Evolutionary conservation across 2,888 invertebrate species (phyloP).

Genomic region (Tenthredo amoena): DNA sequence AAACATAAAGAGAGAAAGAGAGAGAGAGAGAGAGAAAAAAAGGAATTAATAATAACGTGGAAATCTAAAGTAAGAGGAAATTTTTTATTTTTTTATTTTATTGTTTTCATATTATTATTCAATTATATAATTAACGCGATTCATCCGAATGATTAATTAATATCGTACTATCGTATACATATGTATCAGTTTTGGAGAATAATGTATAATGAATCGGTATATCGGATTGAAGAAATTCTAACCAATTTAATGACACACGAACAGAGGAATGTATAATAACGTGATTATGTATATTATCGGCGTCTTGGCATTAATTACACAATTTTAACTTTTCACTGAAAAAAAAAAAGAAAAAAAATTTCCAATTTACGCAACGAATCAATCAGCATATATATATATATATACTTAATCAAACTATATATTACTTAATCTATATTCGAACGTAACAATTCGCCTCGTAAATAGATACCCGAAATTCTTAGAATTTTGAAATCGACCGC

Average conservation of each 20-base stretch:
- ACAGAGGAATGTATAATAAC: neutral
- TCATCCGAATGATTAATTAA: too few relatives aligned
- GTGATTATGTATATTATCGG: neutral
- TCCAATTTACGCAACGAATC: neutral
- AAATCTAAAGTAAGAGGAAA: too few relatives aligned
- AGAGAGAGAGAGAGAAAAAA: too few relatives aligned
- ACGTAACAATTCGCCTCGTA: neutral
- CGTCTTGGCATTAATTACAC: neutral
- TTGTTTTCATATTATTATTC: too few relatives aligned
- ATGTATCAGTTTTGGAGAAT: too few relatives aligned
- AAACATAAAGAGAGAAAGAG: too few relatives aligned
- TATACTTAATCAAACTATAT: neutral
- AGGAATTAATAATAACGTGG: too few relatives aligned
- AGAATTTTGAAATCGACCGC: neutral
- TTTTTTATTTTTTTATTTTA: too few relatives aligned
- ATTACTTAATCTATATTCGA: neutral
- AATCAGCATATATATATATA: neutral
- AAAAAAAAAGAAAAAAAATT: neutral
- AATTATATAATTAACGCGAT: too few relatives aligned
- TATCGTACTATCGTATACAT: too few relatives aligned
- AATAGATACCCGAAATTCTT: neutral
- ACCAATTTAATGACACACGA: neutral
- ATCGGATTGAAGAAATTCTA: neutral
- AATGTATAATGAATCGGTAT: too few relatives aligned
- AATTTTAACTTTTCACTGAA: neutral